phyloP scores from a whole-genome alignment of 1,140 invertebrate genomes.

The Eufriesea mexicana region DNA sequence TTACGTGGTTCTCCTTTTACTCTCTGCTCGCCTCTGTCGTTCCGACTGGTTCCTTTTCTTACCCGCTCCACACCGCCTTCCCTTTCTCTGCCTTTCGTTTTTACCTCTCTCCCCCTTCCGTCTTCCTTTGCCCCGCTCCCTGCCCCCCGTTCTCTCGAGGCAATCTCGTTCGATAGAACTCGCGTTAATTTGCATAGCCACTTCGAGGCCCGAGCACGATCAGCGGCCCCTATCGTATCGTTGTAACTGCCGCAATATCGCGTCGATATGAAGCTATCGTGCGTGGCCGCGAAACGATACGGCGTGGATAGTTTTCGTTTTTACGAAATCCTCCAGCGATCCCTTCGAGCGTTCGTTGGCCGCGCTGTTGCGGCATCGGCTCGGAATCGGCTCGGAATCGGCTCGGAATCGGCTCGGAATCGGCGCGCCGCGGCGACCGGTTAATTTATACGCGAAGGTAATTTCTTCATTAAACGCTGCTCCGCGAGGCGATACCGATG shows the following conservation, averaged over 20 bases:
- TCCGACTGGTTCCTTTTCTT: conserved; percentile 33
- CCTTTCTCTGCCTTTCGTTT: conserved; percentile 7
- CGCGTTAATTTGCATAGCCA: conserved; percentile 68
- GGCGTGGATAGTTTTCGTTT: conserved; percentile 48
- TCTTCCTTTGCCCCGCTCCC: not conserved
- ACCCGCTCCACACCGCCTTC: not conserved
- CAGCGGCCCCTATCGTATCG: conserved; percentile 57
- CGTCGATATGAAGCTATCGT: conserved; percentile 58
- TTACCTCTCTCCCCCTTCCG: not conserved
- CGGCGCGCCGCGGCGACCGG: not conserved
- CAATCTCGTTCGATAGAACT: conserved; percentile 66
- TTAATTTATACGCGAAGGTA: conserved; percentile 24
- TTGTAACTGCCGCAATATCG: conserved; percentile 60
- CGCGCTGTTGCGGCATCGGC: too few relatives aligned
- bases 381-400: too few relatives aligned
- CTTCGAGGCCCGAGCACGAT: conserved; percentile 61
- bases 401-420: too few relatives aligned
- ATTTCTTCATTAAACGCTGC: conserved; percentile 48
- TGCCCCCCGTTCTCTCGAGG: conserved; percentile 33
- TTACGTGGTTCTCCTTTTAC: conserved; percentile 45
- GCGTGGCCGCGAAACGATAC: conserved; percentile 50
- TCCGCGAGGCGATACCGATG: not conserved
- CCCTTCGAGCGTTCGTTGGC: conserved; percentile 2
- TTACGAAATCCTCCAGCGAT: conserved; percentile 26
- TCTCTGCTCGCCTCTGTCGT: conserved; percentile 28